Conservation (phyloP, 1,140 invertebrate species). For the Trichogramma pretiosum region DNA sequence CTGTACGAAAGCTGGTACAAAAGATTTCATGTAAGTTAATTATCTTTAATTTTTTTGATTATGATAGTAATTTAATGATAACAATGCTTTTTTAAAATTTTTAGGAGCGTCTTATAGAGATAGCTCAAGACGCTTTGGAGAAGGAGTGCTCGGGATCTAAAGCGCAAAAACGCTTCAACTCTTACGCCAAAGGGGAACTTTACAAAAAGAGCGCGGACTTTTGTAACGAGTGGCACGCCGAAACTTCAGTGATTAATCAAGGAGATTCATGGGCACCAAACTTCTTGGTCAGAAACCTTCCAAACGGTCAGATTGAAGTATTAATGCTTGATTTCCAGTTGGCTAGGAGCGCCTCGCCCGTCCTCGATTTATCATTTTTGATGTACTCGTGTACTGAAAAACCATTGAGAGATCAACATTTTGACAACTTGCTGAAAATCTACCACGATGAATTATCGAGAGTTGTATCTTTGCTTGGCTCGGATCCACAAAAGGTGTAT, state of each 20-base stretch:
- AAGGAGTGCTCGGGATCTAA: conserved; percentile 53
- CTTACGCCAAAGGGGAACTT: conserved; percentile 25
- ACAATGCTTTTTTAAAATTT: neutral
- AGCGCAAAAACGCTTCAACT: conserved; percentile 46
- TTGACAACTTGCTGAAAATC: conserved; percentile 47
- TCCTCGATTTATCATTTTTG: conserved; percentile 54
- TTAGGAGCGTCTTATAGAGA: neutral
- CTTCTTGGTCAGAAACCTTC: conserved; percentile 51
- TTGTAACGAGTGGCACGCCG: conserved; percentile 21
- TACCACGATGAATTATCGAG: conserved; percentile 51
- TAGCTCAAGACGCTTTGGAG: conserved; percentile 49
- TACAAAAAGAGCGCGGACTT: conserved; percentile 29
- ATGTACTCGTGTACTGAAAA: conserved; percentile 56
- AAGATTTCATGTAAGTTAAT: conserved; percentile 46
- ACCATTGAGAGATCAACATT: conserved; percentile 48
- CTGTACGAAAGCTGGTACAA: conserved; percentile 53
- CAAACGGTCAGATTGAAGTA: conserved; percentile 36
- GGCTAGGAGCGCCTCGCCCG: conserved; percentile 49
- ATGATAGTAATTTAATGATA: neutral
- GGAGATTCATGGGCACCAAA: conserved; percentile 69
- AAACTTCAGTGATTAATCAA: conserved; percentile 53
- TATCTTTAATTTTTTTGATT: neutral
- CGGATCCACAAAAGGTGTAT: conserved; percentile 51
- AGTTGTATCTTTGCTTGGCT: conserved; percentile 50
- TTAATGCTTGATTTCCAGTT: conserved; percentile 65